phyloP scores from a whole-genome alignment of 64 coral and sea anemone genomes.

The Porites australiensis region DNA sequence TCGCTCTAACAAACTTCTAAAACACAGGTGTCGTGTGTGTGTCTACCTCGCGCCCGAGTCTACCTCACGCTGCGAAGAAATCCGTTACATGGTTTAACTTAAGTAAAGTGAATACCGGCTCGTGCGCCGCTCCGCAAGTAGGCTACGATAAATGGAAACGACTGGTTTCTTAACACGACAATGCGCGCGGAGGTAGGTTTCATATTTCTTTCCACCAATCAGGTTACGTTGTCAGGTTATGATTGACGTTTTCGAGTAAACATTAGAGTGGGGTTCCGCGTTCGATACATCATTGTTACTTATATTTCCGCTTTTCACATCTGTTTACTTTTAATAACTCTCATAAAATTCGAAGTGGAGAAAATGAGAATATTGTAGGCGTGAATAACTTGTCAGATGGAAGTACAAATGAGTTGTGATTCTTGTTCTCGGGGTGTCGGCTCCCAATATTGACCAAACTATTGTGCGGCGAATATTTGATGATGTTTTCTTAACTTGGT shows the following conservation, averaged over 20 bases:
- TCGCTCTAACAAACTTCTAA: background rate
- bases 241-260: constrained; percentile 36
- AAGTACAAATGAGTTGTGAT: background rate
- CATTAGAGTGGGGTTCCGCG: constrained; percentile 1
- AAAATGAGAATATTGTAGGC: background rate
- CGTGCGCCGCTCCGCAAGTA: background rate
- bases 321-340: constrained; percentile 36
- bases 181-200: background rate
- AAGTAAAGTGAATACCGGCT: background rate
- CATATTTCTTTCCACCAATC: constrained; percentile 20
- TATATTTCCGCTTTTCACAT: constrained; percentile 51
- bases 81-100: background rate
- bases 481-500: constrained; percentile 65
- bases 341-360: constrained; percentile 24
- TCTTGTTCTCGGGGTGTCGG: background rate
- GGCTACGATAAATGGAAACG: background rate
- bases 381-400: background rate
- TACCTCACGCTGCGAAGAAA: constrained; percentile 23
- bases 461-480: constrained; percentile 29
- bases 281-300: constrained; percentile 44
- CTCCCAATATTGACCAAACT: background rate
- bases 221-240: background rate
- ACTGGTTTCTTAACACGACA: background rate
- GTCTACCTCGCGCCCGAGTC: background rate
- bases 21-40: background rate